Base-by-base conservation (phyloP, 2,113 vertebrate genomes). In the Phalacrocorax brasilianus region DNA sequence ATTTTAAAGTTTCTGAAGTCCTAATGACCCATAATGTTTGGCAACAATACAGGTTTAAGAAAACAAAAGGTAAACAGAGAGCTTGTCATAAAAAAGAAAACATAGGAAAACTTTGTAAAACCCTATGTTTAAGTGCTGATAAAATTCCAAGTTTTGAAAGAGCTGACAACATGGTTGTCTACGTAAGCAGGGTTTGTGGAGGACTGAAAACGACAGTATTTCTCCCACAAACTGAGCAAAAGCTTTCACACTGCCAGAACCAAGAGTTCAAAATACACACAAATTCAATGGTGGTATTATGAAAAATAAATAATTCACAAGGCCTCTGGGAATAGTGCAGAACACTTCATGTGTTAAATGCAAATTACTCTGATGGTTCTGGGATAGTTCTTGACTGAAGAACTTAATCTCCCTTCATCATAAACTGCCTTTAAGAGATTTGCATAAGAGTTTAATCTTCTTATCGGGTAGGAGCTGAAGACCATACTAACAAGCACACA, bases 391-490 rank as follows among this genome's bases (percentile, higher is more conserved):
- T 28, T 5, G n/a, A 74, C 50, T 82, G 35, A 87, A 72, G 50
- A 83, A 82, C 35, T 66, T 71, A 59, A 83, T 17, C 32, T 66
- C 16, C 75, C 28, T 62, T 85, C 79, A 77, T 55, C 44, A 63
- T 14, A 40, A 74, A 85, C 40, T 77, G 79, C 45, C 59, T 81
- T 75, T 33, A 85, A 77, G 52, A 86, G 61, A 92, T 67, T 38
- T 94, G 79, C 30, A 1, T 81, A 95, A 90, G 96, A 88, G 42
- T 40, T 93, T 96, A 95, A 96, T 96, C 95, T 67, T 73, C 90
- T 96, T 93, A 95, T 1, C 2, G 1, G 32, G 52, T 18, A 67
- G 92, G 76, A 91, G 72, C 38, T 74, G 82, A 86, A 91, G 67
- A 49, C 30, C 0, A 3, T 19, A 12, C 30, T 28, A 66, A 49